Conservation (phyloP, 2,113 vertebrate genomes). For the Carollia perspicillata region DNA sequence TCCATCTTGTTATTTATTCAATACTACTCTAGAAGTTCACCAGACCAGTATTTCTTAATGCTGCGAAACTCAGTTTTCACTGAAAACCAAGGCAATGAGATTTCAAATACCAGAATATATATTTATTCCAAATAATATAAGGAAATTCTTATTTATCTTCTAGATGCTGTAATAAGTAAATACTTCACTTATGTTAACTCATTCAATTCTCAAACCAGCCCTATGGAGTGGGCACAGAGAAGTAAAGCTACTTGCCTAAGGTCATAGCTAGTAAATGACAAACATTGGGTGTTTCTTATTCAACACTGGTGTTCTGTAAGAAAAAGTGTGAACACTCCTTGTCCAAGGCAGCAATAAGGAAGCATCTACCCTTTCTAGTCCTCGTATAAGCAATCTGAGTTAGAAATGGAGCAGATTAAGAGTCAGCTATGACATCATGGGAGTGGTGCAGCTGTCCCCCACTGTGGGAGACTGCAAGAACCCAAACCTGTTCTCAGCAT, state of each 20-base stretch:
- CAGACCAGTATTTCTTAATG: not conserved
- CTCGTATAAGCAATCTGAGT: not conserved
- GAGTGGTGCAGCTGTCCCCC: not conserved
- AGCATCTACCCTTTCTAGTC: not conserved
- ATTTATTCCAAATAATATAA: not conserved
- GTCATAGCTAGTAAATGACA: no score
- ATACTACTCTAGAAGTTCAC: not conserved
- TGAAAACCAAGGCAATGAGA: not conserved
- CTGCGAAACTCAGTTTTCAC: not conserved
- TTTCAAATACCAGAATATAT: not conserved
- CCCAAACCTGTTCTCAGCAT: no score
- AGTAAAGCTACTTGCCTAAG: not conserved
- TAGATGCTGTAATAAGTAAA: not conserved
- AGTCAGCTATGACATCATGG: not conserved
- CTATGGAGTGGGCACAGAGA: not conserved
- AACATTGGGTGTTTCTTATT: not conserved
- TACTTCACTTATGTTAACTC: not conserved
- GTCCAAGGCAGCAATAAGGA: not conserved
- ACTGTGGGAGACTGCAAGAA: not conserved
- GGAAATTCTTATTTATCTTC: not conserved
- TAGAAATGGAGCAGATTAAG: not conserved
- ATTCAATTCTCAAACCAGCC: not conserved
- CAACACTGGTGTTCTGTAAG: not conserved
- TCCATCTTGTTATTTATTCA: not conserved
- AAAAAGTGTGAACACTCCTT: not conserved